These are phyloP conservation scores for Anser brachyrhynchus DNA, from an alignment of 2,113 vertebrate species.

Conservation along the genomic window DNA sequence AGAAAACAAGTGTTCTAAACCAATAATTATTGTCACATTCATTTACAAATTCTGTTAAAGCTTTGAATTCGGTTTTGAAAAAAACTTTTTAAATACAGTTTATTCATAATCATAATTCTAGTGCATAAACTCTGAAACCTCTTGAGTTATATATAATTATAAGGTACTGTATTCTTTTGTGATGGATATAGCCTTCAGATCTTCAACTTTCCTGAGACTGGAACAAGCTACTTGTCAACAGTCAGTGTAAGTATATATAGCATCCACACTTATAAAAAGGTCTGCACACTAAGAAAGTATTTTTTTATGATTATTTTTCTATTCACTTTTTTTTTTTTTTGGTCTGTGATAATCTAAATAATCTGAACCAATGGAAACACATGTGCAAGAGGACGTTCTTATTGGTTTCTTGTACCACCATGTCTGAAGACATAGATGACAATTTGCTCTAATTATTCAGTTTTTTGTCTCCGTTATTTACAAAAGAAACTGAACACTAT, in stretches of 20 bases:
- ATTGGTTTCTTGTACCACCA: background rate
- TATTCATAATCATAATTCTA: background rate
- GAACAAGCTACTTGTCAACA: background rate
- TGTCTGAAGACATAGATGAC: background rate
- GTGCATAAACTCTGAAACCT: background rate
- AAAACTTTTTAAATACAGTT: background rate
- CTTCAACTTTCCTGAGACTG: background rate
- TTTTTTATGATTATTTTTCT: background rate
- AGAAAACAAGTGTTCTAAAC: background rate
- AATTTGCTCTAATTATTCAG: background rate
- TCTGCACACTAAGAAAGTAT: background rate
- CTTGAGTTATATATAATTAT: background rate
- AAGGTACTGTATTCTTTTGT: background rate
- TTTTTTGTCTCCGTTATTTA: background rate
- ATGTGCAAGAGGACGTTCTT: background rate
- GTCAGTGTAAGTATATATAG: background rate
- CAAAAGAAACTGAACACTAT: background rate
- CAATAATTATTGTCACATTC: constrained; percentile 14
- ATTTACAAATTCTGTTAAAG: constrained; percentile 2
- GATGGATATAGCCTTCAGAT: background rate
- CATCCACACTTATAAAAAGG: background rate
- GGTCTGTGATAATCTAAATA: background rate
- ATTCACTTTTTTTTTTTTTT: background rate
- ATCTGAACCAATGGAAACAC: background rate
- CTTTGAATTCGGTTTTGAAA: background rate